phyloP scores from a whole-genome alignment of 2,113 vertebrate species.

The Propithecus coquereli region DNA sequence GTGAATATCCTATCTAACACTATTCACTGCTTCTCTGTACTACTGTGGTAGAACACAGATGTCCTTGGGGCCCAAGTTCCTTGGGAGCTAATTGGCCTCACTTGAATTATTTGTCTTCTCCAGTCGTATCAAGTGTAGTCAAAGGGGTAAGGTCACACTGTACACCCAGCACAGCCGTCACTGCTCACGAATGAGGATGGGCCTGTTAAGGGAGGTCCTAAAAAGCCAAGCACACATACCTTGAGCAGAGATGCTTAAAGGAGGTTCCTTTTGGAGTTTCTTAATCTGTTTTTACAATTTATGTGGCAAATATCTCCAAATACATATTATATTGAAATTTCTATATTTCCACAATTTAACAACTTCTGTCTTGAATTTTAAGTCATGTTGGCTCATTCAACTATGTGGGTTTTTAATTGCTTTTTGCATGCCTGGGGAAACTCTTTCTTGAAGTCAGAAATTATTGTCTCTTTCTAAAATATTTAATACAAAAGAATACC shows the following conservation, averaged over 20 bases:
- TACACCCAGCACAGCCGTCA: background rate
- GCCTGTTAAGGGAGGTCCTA: background rate
- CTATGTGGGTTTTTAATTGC: conserved; percentile 66
- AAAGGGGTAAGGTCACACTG: background rate
- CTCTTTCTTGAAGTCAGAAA: conserved; percentile 49
- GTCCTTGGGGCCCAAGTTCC: background rate
- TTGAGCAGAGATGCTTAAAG: background rate
- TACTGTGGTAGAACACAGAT: background rate
- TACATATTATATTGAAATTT: background rate
- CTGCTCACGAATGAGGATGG: fast-evolving
- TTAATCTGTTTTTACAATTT: background rate
- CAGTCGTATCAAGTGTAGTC: background rate
- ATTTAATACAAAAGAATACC: conserved; percentile 45
- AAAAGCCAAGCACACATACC: background rate
- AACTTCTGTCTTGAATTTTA: conserved; percentile 46
- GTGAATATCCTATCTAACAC: background rate
- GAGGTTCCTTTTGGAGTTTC: background rate
- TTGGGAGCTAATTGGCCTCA: background rate
- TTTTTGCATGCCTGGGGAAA: conserved; percentile 65
- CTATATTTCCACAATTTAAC: conserved; percentile 22
- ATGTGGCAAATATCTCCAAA: conserved; percentile 2
- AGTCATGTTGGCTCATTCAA: conserved; percentile 59
- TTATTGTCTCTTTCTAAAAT: conserved; percentile 56
- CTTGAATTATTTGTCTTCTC: background rate
- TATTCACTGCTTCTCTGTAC: background rate